Evolutionary conservation across 2,888 invertebrate genomes (phyloP), one percentile per base, ranked within the genome.

Genomic region (Nemotelus nigrinus): DNA sequence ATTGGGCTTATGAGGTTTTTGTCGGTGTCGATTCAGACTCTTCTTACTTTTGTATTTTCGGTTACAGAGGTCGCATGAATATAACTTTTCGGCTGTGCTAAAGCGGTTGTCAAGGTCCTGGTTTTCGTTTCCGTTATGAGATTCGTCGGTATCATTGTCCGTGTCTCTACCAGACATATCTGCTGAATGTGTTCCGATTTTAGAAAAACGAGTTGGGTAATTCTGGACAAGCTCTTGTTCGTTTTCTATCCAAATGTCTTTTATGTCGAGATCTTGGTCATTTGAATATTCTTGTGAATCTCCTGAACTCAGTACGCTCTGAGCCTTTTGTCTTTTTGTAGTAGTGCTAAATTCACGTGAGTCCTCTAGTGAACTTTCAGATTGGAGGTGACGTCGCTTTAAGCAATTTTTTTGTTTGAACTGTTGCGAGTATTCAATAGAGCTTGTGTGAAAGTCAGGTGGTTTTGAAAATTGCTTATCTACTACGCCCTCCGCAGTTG

Each of bases 11-110:
- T 72, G 72, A 2, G 25, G 41, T 3, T 41, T 43, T 44, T 58
- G 7, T 39, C 60, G 72, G 25, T 58, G 72, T 6, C 72, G 44
- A 4, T 47, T n/a, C 43, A 72, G 10, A n/a, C 58, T 47, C 7
- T 60, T 57, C 39, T 58, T 72, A 10, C 5, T 57, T 72, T 47
- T 72, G 45, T 45, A 72, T 25, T 10, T 25, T 47, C 48, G 60
- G 47, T 47, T 25, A n/a, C 45, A 60, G 6, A 47, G n/a, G 47
- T 72, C 41, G n/a, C 72, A 72, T 2, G 45, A 6, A n/a, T 25
- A 57, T n/a, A 39, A 10, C 3, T 45, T 47, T 10, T n/a, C 48
- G 10, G 25, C 10, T 67, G 2, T 25, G 45, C 53, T 25, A 3
- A 53, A 53, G 6, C 39, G 3, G 1, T 41, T 48, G 5, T n/a